Percentiles rank a stretch among this genome's conserved stretches.
phyloP scores from a whole-genome alignment of 2,113 vertebrate species.

The Tragelaphus scriptus region DNA sequence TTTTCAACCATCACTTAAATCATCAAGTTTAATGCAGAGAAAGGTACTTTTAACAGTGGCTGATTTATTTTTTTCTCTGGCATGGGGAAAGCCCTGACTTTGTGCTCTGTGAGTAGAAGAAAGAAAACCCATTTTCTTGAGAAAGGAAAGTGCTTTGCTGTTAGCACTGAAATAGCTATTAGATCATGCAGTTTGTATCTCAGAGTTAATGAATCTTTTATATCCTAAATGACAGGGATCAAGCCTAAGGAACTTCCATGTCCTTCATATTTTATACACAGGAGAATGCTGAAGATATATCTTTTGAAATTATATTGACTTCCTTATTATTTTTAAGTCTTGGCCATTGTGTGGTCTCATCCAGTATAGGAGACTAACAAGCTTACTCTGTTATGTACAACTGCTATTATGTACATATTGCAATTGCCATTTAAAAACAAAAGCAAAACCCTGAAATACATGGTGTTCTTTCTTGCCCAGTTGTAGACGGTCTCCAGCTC shows the following conservation, averaged over 20 bases:
- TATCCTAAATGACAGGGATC: not conserved
- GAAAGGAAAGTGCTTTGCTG: not conserved
- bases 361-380: not conserved
- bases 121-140: not conserved
- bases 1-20: not conserved
- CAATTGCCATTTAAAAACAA: not conserved
- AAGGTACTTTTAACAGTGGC: not conserved
- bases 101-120: not conserved
- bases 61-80: not conserved
- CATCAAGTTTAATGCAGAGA: not conserved
- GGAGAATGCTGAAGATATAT: not conserved
- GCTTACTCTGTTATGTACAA: not conserved
- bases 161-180: not conserved
- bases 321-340: not conserved
- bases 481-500: not conserved
- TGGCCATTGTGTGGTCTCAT: not conserved
- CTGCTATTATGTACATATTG: not conserved
- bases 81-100: not conserved
- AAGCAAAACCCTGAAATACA: too few relatives aligned
- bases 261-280: too few relatives aligned
- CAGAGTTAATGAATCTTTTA: not conserved
- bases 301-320: not conserved
- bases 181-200: not conserved
- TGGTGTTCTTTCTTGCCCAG: not conserved
- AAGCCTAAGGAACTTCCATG: not conserved